A percentile compares a stretch with the other conserved stretches of the same genome.
Conservation (phyloP, 1,140 invertebrate species). For the Danaus melanippus region DNA sequence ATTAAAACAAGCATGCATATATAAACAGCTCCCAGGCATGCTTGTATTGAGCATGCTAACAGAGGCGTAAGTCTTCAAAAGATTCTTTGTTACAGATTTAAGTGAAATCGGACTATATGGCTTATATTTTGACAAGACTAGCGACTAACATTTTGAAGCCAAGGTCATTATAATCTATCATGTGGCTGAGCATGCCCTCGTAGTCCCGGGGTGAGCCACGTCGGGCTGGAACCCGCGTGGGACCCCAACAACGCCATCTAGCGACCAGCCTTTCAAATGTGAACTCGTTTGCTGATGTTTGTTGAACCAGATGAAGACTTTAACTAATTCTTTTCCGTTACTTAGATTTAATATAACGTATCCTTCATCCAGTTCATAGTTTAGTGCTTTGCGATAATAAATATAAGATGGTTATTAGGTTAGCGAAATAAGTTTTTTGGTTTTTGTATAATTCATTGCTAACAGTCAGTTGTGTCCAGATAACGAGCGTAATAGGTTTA, state of each 20-base stretch:
- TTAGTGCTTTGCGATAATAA: conserved; percentile 33
- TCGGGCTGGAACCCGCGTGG: too few species aligned
- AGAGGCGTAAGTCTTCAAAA: too few species aligned
- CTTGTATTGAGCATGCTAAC: too few species aligned
- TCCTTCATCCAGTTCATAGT: conserved; percentile 2
- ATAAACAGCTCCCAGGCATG: too few species aligned
- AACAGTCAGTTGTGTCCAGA: conserved; percentile 32
- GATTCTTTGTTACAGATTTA: conserved; percentile 1
- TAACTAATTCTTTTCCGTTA: conserved; percentile 26
- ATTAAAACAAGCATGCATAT: too few species aligned
- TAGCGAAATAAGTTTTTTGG: conserved; percentile 26
- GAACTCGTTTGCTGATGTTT: conserved; percentile 7
- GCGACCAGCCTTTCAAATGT: background rate
- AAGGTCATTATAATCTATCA: background rate
- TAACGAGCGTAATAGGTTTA: conserved; percentile 24
- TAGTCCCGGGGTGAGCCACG: too few species aligned
- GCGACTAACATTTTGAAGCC: conserved; percentile 3
- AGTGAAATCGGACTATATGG: conserved; percentile 2
- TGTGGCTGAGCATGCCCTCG: too few species aligned
- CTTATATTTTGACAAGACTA: background rate
- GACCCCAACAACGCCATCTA: background rate
- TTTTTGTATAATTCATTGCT: conserved; percentile 25
- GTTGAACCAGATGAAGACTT: conserved; percentile 8
- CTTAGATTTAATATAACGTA: conserved; percentile 5
- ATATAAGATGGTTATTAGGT: conserved; percentile 25